Base-by-base conservation (phyloP, 2,113 vertebrate species). In the Tauraco erythrolophus region DNA sequence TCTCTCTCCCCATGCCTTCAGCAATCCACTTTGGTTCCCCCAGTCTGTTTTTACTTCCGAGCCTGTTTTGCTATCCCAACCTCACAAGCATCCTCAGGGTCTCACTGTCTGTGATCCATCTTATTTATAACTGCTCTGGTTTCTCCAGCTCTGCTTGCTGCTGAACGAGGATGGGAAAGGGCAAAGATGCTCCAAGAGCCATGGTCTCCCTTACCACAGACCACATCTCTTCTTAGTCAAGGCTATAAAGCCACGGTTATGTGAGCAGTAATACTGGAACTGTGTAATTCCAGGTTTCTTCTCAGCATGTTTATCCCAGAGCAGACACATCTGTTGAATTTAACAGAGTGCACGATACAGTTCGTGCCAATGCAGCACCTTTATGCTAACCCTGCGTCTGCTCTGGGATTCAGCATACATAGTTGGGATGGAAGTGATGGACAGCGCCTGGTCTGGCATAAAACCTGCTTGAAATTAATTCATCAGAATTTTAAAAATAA, bases 321-420 rank as follows among this genome's bases (percentile, higher is more conserved):
- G 28, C 8, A 5, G 60, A 13, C 4, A 3, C 0, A 0, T 14
- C 46, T 41, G n/a, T 4, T 71, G 51, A 13, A 19, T 45, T 27
- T 54, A 43, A 25, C 56, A 13, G 48, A 37, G 60, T 2, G 4
- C 64, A 8, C 0, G 1, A 45, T 23, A 19, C 54, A 30, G 46
- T 16, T 78, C 2, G 0, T 11, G 33, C 21, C 76, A 89, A 18
- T 0, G 0, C 0, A 0, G 60, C 84, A 60, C 86, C 89, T 83
- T 46, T 4, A 19, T 31, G 60, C 28, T 66, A 62, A 62, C 60
- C 56, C 74, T 27, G 0, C 56, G 7, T 56, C 90, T 81, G 72
- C 60, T 11, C 84, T 51, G 84, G 27, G 54, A 8, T 35, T 50
- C 54, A 28, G 0, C 0, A 0, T 25, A 43, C 41, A 5, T 5